These are phyloP conservation scores for Zaprionus gabonicus DNA, from an alignment of 1,140 invertebrate genomes.

Conservation along the genomic window DNA sequence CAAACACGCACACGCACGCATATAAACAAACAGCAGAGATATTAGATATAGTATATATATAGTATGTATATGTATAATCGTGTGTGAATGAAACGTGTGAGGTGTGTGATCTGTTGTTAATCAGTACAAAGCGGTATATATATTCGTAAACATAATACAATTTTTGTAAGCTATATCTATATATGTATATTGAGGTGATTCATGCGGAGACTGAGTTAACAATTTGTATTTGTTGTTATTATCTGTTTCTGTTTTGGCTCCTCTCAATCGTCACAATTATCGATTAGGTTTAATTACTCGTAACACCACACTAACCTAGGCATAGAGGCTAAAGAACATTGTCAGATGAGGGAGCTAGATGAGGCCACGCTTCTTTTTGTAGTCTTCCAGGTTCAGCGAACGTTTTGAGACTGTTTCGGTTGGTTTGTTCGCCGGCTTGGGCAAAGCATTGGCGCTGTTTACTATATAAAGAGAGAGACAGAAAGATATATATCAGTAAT, in stretches of 20 bases:
- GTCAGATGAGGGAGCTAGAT: conserved; percentile 87
- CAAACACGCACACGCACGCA: conserved; percentile 3
- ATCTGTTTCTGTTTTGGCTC: not conserved
- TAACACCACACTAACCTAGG: conserved; percentile 61
- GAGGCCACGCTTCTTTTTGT: conserved; percentile 97
- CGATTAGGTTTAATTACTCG: conserved; percentile 37
- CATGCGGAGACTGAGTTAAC: conserved; percentile 26
- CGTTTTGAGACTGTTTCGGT: conserved; percentile 93
- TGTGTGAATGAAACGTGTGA: conserved; percentile 2
- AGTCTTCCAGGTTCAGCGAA: conserved; percentile 97
- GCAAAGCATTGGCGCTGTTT: conserved; percentile 89
- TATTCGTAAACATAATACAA: conserved; percentile 46
- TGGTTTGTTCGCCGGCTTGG: conserved; percentile 89
- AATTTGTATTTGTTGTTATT: not conserved
- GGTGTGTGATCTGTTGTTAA: conserved; percentile 5
- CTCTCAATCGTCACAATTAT: conserved; percentile 21
- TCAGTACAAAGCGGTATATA: conserved; percentile 42
- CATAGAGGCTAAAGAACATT: conserved; percentile 34
- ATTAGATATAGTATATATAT: conserved; percentile 14
- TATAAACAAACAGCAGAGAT: not conserved
- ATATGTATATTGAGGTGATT: conserved; percentile 29
- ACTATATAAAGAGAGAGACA: conserved; percentile 84
- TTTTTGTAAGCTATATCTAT: conserved; percentile 43
- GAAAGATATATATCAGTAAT: not conserved
- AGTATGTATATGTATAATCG: not conserved